A percentile compares a stretch with the other conserved stretches of the same genome.
These are phyloP conservation scores for Crenichthys baileyi DNA, from an alignment of 2,797 vertebrate species.

Conservation along the genomic window DNA sequence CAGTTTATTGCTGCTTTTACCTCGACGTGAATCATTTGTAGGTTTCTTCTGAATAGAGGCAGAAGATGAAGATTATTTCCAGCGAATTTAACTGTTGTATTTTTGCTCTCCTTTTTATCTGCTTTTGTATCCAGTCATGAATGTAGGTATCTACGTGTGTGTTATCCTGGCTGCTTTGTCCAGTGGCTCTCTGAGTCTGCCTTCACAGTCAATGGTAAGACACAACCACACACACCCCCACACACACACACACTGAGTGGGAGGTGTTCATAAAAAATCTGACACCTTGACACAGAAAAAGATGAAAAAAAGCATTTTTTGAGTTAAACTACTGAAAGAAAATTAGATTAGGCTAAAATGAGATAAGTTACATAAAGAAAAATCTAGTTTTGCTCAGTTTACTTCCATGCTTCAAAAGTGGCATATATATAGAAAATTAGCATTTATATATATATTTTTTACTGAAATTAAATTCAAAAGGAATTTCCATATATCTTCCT, in stretches of 20 bases:
- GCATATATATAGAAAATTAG: background rate
- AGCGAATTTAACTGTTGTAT: constrained; percentile 3
- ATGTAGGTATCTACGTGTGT: constrained; percentile 71
- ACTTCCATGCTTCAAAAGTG: background rate
- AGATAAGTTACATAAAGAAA: background rate
- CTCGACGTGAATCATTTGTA: background rate
- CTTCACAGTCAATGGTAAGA: constrained; percentile 61
- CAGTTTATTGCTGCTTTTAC: constrained; percentile 37
- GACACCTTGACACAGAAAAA: background rate
- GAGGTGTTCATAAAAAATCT: too few relatives aligned
- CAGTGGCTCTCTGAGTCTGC: constrained; percentile 67
- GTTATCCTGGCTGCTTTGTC: constrained; percentile 73
- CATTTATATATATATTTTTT: background rate
- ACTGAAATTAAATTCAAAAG: background rate
- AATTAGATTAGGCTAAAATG: background rate
- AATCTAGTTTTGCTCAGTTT: background rate
- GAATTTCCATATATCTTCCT: background rate
- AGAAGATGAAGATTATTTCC: background rate
- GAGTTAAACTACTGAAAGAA: background rate
- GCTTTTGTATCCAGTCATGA: constrained; percentile 67
- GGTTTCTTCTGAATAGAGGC: background rate
- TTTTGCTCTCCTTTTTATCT: background rate
- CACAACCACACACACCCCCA: background rate
- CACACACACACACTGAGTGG: too few relatives aligned
- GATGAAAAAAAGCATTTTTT: background rate